Percentiles rank a stretch among this genome's conserved stretches.
These are phyloP conservation scores for Apis laboriosa DNA, from an alignment of 1,140 invertebrate species.

Conservation along the genomic window DNA sequence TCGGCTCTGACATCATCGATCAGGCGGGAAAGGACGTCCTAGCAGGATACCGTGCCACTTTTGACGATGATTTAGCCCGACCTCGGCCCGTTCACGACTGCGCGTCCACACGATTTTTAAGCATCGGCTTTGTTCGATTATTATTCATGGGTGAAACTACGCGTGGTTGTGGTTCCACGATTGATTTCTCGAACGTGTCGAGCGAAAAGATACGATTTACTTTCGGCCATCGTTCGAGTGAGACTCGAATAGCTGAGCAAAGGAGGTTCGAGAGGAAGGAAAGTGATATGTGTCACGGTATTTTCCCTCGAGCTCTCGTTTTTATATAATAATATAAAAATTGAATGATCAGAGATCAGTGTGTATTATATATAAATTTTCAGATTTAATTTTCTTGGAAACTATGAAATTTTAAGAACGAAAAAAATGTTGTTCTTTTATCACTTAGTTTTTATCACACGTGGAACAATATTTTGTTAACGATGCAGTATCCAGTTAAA, in stretches of 20 bases:
- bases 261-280: not conserved
- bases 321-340: too few relatives aligned
- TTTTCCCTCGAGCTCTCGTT: too few relatives aligned
- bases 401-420: too few relatives aligned
- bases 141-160: slow-evolving; percentile 34
- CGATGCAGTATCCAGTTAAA: too few relatives aligned
- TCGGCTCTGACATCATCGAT: slow-evolving; percentile 58
- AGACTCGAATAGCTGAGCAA: not conserved
- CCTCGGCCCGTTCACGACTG: not conserved
- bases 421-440: too few relatives aligned
- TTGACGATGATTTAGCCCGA: slow-evolving; percentile 11
- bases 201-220: not conserved
- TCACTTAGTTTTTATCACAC: too few relatives aligned
- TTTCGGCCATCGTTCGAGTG: not conserved
- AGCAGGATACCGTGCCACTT: slow-evolving; percentile 53
- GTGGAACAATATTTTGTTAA: too few relatives aligned
- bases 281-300: not conserved
- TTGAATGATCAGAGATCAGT: too few relatives aligned
- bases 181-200: slow-evolving; percentile 30
- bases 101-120: not conserved
- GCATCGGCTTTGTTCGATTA: not conserved
- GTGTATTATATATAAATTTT: too few relatives aligned
- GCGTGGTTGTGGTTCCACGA: not conserved
- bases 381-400: too few relatives aligned
- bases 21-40: slow-evolving; percentile 22